Evolutionary conservation across 2,888 invertebrate genomes (phyloP), one percentile per base, ranked within the genome.

Genomic region (Epirrhoe alternata): DNA sequence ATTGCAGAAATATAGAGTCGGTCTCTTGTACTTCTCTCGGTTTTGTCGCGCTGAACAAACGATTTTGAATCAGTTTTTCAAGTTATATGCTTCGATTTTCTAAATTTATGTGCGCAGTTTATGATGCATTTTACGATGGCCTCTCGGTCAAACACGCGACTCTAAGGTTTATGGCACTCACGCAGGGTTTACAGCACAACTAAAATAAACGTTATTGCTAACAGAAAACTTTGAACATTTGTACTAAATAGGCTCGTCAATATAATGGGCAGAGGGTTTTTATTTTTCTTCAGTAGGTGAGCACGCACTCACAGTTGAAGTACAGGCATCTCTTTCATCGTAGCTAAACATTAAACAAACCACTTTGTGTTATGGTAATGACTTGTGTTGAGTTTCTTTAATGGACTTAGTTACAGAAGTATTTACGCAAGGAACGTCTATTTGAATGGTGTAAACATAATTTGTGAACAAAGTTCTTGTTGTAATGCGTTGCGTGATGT

Each of bases 361-460:
- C 83, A 80, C 78, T 84, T 83, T 82, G 82, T 87, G 85, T 88
- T 88, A 86, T 88, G 86, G 83, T 87, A 89, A 90, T 90, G 86
- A 85, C 85, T 87, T 85, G 82, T 77, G 79, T 82, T 80, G 85
- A 88, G 86, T 88, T 88, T 83, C 84, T 86, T 84, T 89, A 89
- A 91, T 89, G 88, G 89, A 86, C 80, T 84, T 80, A 89, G 86
- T 90, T 90, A 78, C 83, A 84, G 85, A 89, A 89, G 88, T 89
- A 89, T 89, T 87, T 86, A 86, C 84, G 83, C 86, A 87, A 82
- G 78, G 79, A 85, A 84, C 84, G 86, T 86, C 86, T 88, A 90
- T 90, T 87, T 86, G 85, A 89, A 88, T 88, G 87, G 87, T 88
- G 89, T 87, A 90, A 89, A 91, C 86, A 85, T 89, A 88, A 90